Base-by-base conservation (phyloP, 2,888 invertebrate genomes). In the Cryptus armator region DNA sequence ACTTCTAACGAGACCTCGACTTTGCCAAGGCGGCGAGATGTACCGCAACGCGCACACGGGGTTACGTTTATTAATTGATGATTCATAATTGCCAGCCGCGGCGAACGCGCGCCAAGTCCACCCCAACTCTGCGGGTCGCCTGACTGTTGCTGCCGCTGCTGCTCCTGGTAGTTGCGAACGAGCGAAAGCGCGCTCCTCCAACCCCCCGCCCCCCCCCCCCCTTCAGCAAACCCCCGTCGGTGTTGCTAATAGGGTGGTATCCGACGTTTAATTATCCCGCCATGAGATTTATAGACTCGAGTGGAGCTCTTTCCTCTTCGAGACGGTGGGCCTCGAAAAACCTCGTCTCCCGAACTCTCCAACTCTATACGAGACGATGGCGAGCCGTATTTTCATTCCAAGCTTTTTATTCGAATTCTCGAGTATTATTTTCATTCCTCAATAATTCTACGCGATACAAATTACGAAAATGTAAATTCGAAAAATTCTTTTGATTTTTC, bases 11-110 rank as follows among this genome's bases (percentile, higher is more conserved):
- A 56, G 56, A 5, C 24, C 10, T 56, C 56, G 24, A 29, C 5
- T 29, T 32, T 29, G 59, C 59, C 5, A 32, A 62, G 59, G 10
- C 2, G 29, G n/a, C 12, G 43, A 43, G 66, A 9, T 9, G 66
- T 43, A 66, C n/a, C 16, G 37, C 66, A 62, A 62, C 62, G 66
- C 66, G 43, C 66, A 16, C 66, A 19, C 66, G 19, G 87, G 87
- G 87, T 14, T 32, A 87, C 89, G 87, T 88, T 89, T 90, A 90
- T 91, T 91, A 91, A 91, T 91, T 88, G 90, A 89, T 89, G 90
- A 91, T 88, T 90, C 89, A 90, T 91, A 91, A 91, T 91, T 90
- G 90, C 90, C 87, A 85, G 83, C 84, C 86, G 86, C 88, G 71
- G 71, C 53, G 32, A 67, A 37, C 77, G 29, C 51, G 71, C 74